These are phyloP conservation scores for Myotis pilosus DNA, from an alignment of 2,797 vertebrate genomes.

Conservation along the genomic window DNA sequence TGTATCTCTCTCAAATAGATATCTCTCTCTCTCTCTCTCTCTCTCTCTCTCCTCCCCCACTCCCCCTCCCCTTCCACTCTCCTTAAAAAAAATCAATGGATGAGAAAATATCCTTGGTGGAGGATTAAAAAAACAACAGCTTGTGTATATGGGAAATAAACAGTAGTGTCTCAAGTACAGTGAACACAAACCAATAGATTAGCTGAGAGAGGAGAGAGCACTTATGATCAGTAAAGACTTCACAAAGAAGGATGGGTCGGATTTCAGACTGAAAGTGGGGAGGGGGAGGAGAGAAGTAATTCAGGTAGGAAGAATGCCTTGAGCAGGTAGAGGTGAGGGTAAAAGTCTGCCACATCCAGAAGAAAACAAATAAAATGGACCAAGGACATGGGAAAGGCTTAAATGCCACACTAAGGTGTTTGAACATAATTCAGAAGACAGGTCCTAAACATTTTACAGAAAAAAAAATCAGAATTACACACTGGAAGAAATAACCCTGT, in stretches of 20 bases:
- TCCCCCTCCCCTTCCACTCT: too few species aligned
- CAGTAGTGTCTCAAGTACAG: not conserved
- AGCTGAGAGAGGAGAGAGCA: not conserved
- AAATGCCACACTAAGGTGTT: not conserved
- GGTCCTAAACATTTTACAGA: not conserved
- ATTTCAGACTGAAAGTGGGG: not conserved
- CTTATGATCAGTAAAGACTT: not conserved
- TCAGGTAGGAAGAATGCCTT: not conserved
- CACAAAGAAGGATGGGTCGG: not conserved
- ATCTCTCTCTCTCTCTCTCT: too few species aligned
- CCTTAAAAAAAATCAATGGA: too few species aligned
- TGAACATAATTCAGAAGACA: not conserved
- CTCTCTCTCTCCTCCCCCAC: too few species aligned
- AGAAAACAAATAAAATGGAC: not conserved
- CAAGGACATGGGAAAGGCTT: not conserved
- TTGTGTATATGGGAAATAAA: not conserved
- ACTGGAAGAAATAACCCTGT: not conserved
- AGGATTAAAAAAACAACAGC: too few species aligned
- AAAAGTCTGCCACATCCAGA: not conserved
- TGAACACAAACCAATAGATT: not conserved
- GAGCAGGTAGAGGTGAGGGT: not conserved
- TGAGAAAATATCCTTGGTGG: too few species aligned
- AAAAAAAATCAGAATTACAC: not conserved
- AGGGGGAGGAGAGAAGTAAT: not conserved
- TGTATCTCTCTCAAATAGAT: too few species aligned